phyloP scores from a whole-genome alignment of 2,113 vertebrate species.

The Periophthalmus modestus region DNA sequence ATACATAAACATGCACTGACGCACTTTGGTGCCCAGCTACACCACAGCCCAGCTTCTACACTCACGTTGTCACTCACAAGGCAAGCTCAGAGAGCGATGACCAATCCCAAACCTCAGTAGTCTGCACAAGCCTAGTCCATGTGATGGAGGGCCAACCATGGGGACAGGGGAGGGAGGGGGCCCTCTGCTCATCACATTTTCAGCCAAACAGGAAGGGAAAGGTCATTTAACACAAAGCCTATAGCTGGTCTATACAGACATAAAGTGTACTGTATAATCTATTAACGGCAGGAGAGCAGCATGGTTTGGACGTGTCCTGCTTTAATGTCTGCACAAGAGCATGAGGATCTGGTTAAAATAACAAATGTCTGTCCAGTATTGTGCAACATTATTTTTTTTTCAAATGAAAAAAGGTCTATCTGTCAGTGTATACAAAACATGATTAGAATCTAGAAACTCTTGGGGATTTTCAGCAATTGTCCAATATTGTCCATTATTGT shows the following conservation, averaged over 20 bases:
- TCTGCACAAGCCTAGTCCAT: constrained; percentile 61
- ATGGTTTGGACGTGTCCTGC: constrained; percentile 17
- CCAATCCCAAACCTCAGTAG: constrained; percentile 54
- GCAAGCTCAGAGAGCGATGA: constrained; percentile 33
- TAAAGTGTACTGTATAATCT: not conserved
- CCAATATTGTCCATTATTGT: no score
- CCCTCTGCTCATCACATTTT: constrained; percentile 10
- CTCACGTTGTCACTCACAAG: constrained; percentile 66
- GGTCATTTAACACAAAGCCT: constrained; percentile 25
- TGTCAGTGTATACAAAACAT: no score
- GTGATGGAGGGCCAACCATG: constrained; percentile 49
- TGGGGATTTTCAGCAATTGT: no score
- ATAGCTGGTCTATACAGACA: constrained; percentile 15
- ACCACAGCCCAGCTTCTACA: constrained; percentile 33
- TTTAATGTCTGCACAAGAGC: constrained; percentile 37
- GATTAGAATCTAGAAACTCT: no score
- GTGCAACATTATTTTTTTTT: no score
- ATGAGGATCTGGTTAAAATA: constrained; percentile 40
- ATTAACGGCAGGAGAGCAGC: not conserved
- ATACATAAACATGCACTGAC: not conserved
- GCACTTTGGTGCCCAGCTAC: constrained; percentile 21
- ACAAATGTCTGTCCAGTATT: not conserved
- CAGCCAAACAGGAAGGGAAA: constrained; percentile 21
- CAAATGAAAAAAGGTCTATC: no score
- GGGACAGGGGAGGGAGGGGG: constrained; percentile 39